A percentile compares a stretch with the other conserved stretches of the same genome.
Evolutionary conservation across 1,140 invertebrate species (phyloP).

Genomic region (Anagrus nilaparvatae): DNA sequence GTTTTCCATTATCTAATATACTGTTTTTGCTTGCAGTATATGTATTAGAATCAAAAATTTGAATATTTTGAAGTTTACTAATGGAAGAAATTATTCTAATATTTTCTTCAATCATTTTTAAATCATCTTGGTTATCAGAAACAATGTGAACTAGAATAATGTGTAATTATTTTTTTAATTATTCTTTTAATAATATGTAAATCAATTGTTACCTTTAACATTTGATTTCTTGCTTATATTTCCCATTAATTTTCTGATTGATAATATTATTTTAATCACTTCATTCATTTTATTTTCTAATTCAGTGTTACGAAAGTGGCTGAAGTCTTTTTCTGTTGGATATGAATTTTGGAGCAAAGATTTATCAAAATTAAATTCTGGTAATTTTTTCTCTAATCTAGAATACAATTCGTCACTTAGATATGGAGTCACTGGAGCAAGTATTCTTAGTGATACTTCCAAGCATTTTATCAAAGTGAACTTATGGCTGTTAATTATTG

Average conservation of each 20-base stretch:
- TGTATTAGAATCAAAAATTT: slow-evolving; percentile 17
- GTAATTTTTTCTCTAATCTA: slow-evolving; percentile 52
- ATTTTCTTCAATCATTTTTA: slow-evolving; percentile 22
- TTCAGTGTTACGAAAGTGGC: slow-evolving; percentile 31
- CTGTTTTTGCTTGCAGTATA: slow-evolving; percentile 19
- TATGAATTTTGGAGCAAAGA: slow-evolving; percentile 36
- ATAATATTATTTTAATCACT: slow-evolving; percentile 45
- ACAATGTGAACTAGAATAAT: slow-evolving; percentile 28
- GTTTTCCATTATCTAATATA: slow-evolving; percentile 16
- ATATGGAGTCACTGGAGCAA: slow-evolving; percentile 87
- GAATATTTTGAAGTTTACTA: slow-evolving; percentile 23
- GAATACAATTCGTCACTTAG: slow-evolving; percentile 81
- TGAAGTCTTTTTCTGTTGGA: slow-evolving; percentile 33
- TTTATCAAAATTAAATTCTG: slow-evolving; percentile 40
- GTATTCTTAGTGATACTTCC: slow-evolving; percentile 63
- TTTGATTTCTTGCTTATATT: slow-evolving; percentile 25
- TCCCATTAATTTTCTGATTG: slow-evolving; percentile 45
- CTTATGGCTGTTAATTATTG: slow-evolving; percentile 42
- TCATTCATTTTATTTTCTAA: slow-evolving; percentile 44
- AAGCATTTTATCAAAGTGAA: slow-evolving; percentile 61
- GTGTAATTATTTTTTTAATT: no score
- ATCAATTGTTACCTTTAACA: slow-evolving; percentile 24
- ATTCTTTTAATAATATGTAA: no score
- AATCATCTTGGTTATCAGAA: slow-evolving; percentile 15
- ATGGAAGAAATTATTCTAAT: slow-evolving; percentile 26